Evolutionary conservation across 2,113 vertebrate species (phyloP).

Genomic region (Tragelaphus imberbis): DNA sequence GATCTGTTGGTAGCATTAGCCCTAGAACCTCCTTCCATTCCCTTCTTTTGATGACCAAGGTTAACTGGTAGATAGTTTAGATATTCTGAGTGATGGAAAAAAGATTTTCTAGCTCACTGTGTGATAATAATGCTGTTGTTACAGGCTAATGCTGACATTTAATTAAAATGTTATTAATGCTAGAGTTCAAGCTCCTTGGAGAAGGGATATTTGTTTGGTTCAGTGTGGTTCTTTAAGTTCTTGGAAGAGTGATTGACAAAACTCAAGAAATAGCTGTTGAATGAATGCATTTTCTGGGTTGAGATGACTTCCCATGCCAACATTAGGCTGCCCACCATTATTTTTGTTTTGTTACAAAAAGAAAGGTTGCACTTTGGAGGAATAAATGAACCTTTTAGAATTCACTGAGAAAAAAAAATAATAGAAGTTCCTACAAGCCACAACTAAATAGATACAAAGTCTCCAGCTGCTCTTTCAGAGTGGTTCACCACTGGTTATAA

Average conservation of each 20-base stretch:
- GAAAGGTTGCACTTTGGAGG: slow-evolving; percentile 32
- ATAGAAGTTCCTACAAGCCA: slow-evolving; percentile 38
- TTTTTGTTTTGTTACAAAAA: slow-evolving; percentile 40
- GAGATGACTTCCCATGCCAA: neutral
- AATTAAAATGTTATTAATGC: neutral
- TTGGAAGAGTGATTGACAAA: neutral
- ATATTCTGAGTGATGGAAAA: neutral
- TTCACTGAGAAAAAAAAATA: slow-evolving; percentile 48
- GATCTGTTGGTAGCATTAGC: neutral
- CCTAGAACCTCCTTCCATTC: neutral
- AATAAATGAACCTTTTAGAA: slow-evolving; percentile 66
- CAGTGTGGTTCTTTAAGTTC: neutral
- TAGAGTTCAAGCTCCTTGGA: neutral
- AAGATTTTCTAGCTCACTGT: neutral
- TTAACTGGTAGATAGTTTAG: neutral
- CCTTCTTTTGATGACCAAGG: neutral
- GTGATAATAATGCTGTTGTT: neutral
- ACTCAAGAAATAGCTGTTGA: neutral
- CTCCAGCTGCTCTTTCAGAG: slow-evolving; percentile 64
- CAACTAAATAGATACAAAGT: slow-evolving; percentile 59
- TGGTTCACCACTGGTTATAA: slow-evolving; percentile 58
- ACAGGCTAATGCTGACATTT: neutral
- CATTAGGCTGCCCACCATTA: neutral
- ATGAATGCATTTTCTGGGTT: neutral
- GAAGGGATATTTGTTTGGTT: neutral